Percentiles rank a stretch among this genome's conserved stretches.
Conservation (phyloP, 1,140 invertebrate species). For the Cydia strobilella region DNA sequence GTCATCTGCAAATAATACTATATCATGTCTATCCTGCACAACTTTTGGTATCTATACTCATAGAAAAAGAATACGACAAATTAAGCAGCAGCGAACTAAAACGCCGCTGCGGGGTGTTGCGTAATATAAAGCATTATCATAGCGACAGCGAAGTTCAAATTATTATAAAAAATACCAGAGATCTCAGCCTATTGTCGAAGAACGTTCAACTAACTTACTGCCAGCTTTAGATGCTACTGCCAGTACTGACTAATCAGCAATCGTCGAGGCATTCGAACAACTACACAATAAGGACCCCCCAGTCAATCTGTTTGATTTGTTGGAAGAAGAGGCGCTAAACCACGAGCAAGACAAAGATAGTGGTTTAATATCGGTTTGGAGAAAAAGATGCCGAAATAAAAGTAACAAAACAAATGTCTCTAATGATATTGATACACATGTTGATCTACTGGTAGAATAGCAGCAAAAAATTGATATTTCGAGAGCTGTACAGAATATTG, state of each 20-base stretch:
- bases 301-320: conserved; percentile 54
- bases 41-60: too few species aligned
- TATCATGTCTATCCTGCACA: too few species aligned
- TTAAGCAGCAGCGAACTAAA: conserved; percentile 17
- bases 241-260: conserved; percentile 50
- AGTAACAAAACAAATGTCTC: too few species aligned
- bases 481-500: conserved; percentile 13
- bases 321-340: conserved; percentile 60
- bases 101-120: neutral
- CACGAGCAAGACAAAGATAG: conserved; percentile 35
- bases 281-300: conserved; percentile 50
- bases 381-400: too few species aligned
- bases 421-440: conserved; percentile 52
- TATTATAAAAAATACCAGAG: neutral
- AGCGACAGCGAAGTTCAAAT: conserved; percentile 36
- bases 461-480: neutral
- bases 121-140: conserved; percentile 35
- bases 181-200: conserved; percentile 40
- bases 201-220: conserved; percentile 52
- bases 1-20: too few species aligned
- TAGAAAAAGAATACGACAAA: conserved; percentile 52
- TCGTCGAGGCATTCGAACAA: conserved; percentile 55
- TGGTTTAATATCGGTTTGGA: conserved; percentile 43
- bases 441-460: conserved; percentile 42
- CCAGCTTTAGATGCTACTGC: conserved; percentile 51